phyloP scores from a whole-genome alignment of 1,140 invertebrate genomes.

The Heliconius nattereri region DNA sequence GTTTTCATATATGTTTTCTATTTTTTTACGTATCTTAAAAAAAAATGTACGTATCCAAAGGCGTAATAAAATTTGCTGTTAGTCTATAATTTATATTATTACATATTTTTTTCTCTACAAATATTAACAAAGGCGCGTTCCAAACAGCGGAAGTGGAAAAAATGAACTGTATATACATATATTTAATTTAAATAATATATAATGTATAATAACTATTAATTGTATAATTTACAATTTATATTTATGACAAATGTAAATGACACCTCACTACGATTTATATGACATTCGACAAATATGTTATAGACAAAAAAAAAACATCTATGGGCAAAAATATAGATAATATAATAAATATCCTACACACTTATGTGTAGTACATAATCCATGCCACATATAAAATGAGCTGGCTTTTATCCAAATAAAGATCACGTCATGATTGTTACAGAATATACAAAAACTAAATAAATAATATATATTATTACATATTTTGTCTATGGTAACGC shows the following conservation, averaged over 20 bases:
- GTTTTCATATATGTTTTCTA: too few relatives aligned
- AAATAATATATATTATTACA: not conserved
- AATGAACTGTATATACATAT: too few relatives aligned
- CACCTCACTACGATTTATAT: not conserved
- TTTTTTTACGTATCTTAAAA: not conserved
- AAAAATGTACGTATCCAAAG: too few relatives aligned
- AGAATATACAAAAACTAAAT: not conserved
- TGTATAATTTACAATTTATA: not conserved
- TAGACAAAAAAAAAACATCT: not conserved
- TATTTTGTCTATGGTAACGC: not conserved
- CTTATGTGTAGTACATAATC: not conserved
- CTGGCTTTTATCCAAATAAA: constrained; percentile 4
- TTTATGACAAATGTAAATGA: not conserved
- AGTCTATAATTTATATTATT: too few relatives aligned
- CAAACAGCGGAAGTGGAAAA: too few relatives aligned
- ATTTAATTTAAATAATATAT: too few relatives aligned
- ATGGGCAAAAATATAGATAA: too few relatives aligned
- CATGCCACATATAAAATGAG: constrained; percentile 3
- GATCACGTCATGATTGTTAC: constrained; percentile 1
- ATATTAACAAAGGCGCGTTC: not conserved
- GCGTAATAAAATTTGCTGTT: too few relatives aligned
- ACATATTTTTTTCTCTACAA: too few relatives aligned
- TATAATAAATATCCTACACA: not conserved
- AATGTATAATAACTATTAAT: too few relatives aligned
- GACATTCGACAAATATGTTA: not conserved